Base-by-base conservation (phyloP, 53 echinoderm and acorn worm genomes). In the Hippasteria phrygiana region DNA sequence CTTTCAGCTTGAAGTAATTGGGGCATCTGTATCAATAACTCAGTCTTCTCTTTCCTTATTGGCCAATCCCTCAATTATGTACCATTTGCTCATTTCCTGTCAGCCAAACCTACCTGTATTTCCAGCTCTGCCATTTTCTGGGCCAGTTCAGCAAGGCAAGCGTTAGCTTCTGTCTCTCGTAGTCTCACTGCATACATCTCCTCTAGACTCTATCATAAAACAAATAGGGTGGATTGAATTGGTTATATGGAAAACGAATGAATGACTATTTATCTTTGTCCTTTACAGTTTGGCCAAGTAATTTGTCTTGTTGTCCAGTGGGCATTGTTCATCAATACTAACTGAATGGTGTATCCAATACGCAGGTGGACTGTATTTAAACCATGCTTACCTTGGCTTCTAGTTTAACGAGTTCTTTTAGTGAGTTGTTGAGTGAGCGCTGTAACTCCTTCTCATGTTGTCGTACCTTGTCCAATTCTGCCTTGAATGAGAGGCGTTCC, bases 391-490 rank as follows among this genome's bases (percentile, higher is more conserved):
- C 99, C 94, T 89, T 93, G 7, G 99, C 99, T 87, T 99, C 93
- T 48, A 96, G 70, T 85, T 96, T 96, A 71, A 93, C 91, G 35
- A 99, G 92, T 88, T 95, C 94, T 62, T 99, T 99, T 62, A 91
- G 87, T 32, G 96, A 94, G 65, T 88, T 90, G 53, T 96, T 96
- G 35, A 93, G 88, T 36, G 89, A 77, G 64, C 87, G 91, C 80
- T 96, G 96, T 62, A 99, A 74, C 14, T 90, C 89, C 71, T 85
- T 71, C 38, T 85, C 85, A 18, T 85, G 85, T 47, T 88, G 88
- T 73, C 93, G 89, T 13, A 88, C 89, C 43, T 94, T 92, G 14
- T 96, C 99, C 17, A 99, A 59, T 28, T 96, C 96, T 16, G 88
- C 42, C 62, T 96, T 94, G 48, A 96, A 76, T 74, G 91, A 87